Evolutionary conservation across 2,888 invertebrate species (phyloP), one percentile per base, ranked within the genome.

Genomic region (Zygogramma bicolorata): DNA sequence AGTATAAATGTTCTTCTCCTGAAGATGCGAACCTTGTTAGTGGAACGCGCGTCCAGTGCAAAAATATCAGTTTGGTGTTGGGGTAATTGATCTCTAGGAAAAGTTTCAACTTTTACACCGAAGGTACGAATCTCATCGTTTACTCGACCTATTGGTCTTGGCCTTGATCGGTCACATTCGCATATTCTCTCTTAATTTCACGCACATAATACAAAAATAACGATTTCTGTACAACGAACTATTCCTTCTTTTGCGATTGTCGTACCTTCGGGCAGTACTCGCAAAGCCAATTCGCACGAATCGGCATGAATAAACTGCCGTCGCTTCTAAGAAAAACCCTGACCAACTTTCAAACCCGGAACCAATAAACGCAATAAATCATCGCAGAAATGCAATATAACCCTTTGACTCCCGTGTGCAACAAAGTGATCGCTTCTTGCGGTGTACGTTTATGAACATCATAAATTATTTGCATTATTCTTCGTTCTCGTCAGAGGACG

Each of bases 351-450:
- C 73, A 57, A 76, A 75, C 74, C 80, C 81, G 81, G 81, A 81
- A 82, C 81, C 76, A 81, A 82, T 80, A 74, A 40, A 60, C 74
- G 76, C 77, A 79, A 81, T 82, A 82, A 82, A 82, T 82, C 82
- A 82, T 79, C 66, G 53, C 65, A 68, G 69, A 76, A 77, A 78
- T 78, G 77, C 75, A 79, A 78, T 79, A 79, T 81, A 82, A 82
- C 80, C 81, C 82, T 79, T 81, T 82, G 79, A 79, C 81, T 81
- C 67, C 78, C 69, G 75, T 62, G 71, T 76, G 73, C 76, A 75
- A 68, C 65, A 75, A 74, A 76, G 73, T 79, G 80, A 81, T 81
- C 77, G 77, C 75, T 76, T 71, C 76, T 78, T 79, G 81, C 75
- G 77, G 76, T 77, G 68, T 66, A 46, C 57, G 66, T 79, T 80